phyloP scores from a whole-genome alignment of 1,140 invertebrate species.

The Pseudobourletiella spinata region DNA sequence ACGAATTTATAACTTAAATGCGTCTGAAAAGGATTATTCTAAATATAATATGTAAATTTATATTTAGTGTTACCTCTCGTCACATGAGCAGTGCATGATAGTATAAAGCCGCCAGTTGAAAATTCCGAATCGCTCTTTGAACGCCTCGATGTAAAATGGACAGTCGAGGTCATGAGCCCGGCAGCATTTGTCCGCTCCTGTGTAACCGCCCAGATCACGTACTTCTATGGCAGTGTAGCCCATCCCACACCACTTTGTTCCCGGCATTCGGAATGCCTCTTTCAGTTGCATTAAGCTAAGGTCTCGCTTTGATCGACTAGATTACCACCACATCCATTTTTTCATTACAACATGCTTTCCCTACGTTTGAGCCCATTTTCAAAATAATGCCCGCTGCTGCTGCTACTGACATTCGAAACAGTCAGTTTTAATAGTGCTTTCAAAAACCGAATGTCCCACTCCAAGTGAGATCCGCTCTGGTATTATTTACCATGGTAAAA shows the following conservation, averaged over 20 bases:
- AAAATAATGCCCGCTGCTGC: background rate
- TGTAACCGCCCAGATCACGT: constrained; percentile 61
- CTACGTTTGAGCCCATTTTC: background rate
- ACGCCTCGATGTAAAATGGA: constrained; percentile 65
- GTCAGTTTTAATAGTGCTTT: too few relatives aligned
- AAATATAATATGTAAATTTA: too few relatives aligned
- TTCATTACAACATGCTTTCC: background rate
- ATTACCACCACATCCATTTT: background rate
- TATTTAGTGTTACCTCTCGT: constrained; percentile 68
- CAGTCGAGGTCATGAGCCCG: constrained; percentile 70
- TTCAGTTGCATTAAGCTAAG: background rate
- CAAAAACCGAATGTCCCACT: too few relatives aligned
- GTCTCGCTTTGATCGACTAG: constrained; percentile 6
- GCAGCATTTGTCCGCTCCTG: constrained; percentile 70
- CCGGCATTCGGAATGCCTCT: constrained; percentile 2
- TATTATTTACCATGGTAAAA: too few relatives aligned
- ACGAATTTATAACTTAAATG: too few relatives aligned
- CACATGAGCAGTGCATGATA: constrained; percentile 76
- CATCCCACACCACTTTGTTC: constrained; percentile 77
- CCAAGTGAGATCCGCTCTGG: too few relatives aligned
- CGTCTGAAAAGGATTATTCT: too few relatives aligned
- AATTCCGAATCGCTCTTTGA: constrained; percentile 64
- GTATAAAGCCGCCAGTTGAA: constrained; percentile 78
- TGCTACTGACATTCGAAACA: too few relatives aligned
- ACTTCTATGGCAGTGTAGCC: constrained; percentile 62